Evolutionary conservation across 2,797 vertebrate genomes (phyloP), one percentile per base, ranked within the genome.

Genomic region (Coilia nasus): DNA sequence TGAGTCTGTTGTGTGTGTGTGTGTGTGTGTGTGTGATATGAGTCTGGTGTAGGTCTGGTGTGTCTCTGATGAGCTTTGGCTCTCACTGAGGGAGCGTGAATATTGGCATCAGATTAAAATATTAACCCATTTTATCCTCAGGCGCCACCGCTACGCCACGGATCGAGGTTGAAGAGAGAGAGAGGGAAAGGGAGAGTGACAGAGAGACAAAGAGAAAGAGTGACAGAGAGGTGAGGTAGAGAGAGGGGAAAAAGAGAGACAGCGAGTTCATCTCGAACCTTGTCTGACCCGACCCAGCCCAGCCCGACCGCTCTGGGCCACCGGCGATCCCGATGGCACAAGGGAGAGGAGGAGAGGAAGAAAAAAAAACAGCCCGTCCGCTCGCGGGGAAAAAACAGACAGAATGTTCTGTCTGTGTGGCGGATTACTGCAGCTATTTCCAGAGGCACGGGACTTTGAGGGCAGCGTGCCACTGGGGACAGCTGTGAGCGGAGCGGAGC

Each of bases 391-490:
- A 86, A 87, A 83, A 83, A 84, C 84, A 87, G 90, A 89, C 87
- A 85, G 89, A 90, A 89, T 86, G 83, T 86, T 88, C 90, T 90
- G 91, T 92, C 91, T 91, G 89, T 81, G 85, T 82, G 54, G 83
- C 87, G 91, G 91, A 92, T 91, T 92, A 92, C 90, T 81, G 84
- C 44, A 84, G 87, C 90, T 91, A 92, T 91, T 92, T 92, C 81
- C 85, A 91, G 90, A 89, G 75, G 85, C 62, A 44, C 23, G 85
- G 83, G 82, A 83, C 87, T 87, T 85, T 84, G 82, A 87, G 86
- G 86, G 84, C 85, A 82, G 78, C 71, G 82, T 85, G 82, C 86
- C 87, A 88, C 87, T 91, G 83, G 85, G 90, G 90, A 89, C 91
- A 91, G 90, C 87, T 91, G 89, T 91, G 91, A 81, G 83, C 57